Evolutionary conservation across 2,888 invertebrate species (phyloP), one percentile per base, ranked within the genome.

Genomic region (Phaedon cochleariae): DNA sequence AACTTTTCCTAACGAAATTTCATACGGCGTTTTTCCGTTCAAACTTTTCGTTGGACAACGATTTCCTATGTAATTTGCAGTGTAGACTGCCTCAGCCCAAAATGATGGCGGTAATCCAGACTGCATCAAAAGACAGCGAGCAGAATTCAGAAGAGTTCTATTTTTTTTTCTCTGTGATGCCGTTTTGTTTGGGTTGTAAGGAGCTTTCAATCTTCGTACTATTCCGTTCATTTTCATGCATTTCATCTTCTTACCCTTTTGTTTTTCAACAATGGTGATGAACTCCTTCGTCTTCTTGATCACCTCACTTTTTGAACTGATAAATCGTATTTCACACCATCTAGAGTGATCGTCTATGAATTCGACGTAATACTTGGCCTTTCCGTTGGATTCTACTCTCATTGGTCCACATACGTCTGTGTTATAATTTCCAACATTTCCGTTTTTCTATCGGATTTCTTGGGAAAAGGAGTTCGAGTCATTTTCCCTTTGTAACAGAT

Each of bases 271-370:
- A n/a, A 70, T 22, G 12, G 53, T 29, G 5, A 68, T 65, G 46
- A 51, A 73, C 21, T 70, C 67, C 58, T 68, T 67, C n/a, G 68
- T 69, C 26, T 15, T 57, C 20, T 70, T 22, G 10, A 69, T 51
- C 7, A 73, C 73, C 17, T 78, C 73, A 26, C 48, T 52, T 60
- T 76, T 78, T 2, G 64, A 62, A 59, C 62, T 72, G 2, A 75
- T 12, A 49, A 76, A 76, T 9, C 64, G 29, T 17, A 77, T 69
- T 15, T 62, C 68, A 41, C 72, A 70, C 62, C 67, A 76, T 49
- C 68, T 64, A 2, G 70, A 67, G 59, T 58, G 53, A 59, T 77
- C 76, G 51, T 76, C 75, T 15, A 77, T 75, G 53, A 77, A 75
- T 48, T 70, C 68, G 1, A 75, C 55, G 48, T 71, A 72, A 62